Conservation (phyloP, 92 coral and sea anemone genomes). For the Phymanthus crucifer region DNA sequence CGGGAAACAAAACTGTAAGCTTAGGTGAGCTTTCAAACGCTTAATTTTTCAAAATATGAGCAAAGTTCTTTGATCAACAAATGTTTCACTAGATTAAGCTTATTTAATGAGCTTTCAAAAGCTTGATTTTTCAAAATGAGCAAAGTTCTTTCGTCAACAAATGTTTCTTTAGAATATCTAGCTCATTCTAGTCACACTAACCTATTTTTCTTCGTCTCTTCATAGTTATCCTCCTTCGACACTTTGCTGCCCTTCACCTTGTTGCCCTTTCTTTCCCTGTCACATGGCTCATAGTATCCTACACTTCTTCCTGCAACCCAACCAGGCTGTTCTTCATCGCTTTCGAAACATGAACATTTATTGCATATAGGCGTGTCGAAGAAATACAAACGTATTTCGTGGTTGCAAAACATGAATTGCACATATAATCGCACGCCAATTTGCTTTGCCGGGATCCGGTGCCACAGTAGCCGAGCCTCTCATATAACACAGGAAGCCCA, state of each 20-base stretch:
- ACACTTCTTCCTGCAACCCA: slow-evolving; percentile 45
- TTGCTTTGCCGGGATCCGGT: slow-evolving; percentile 10
- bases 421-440: slow-evolving; percentile 42
- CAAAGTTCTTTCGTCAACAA: not conserved
- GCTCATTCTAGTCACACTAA: not conserved
- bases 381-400: slow-evolving; percentile 53
- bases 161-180: not conserved
- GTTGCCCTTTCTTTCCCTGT: slow-evolving; percentile 33
- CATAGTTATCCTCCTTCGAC: slow-evolving; percentile 22
- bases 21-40: no score
- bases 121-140: not conserved
- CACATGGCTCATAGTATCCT: slow-evolving; percentile 40
- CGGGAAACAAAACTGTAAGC: not conserved
- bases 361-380: slow-evolving; percentile 25
- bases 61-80: no score
- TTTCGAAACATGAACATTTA: slow-evolving; percentile 39
- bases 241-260: slow-evolving; percentile 18
- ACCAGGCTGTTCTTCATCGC: slow-evolving; percentile 49
- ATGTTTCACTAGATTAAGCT: no score
- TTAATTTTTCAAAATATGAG: no score
- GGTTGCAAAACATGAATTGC: slow-evolving; percentile 47
- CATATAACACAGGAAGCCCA: not conserved
- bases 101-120: not conserved
- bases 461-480: not conserved
- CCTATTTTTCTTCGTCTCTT: slow-evolving; percentile 6